Evolutionary conservation across 37 sponge, comb jelly and placozoan genomes (phyloP).

Genomic region (Mnemiopsis leidyi): DNA sequence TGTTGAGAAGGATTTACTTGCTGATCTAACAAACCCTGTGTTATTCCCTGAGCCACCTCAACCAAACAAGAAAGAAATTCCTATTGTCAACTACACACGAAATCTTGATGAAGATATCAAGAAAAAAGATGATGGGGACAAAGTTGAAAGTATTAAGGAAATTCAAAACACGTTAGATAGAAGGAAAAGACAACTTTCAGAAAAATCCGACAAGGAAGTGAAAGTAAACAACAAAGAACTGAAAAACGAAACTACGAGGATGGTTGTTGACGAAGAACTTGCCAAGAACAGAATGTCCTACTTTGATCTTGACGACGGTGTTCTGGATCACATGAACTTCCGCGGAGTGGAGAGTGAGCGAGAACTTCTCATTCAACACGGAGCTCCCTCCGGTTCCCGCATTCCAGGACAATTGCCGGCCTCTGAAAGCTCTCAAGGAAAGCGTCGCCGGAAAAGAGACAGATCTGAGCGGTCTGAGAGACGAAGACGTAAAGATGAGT

Average conservation of each 20-base stretch:
- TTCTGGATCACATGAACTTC: background rate
- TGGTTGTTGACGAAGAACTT: background rate
- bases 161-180: constrained; percentile 1
- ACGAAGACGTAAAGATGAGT: background rate
- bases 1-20: background rate
- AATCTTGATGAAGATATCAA: background rate
- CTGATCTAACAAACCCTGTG: background rate
- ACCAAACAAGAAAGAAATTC: background rate
- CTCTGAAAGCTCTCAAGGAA: background rate
- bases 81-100: background rate
- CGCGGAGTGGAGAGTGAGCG: background rate
- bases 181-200: background rate
- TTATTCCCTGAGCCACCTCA: background rate
- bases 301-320: background rate
- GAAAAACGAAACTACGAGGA: constrained; percentile 7
- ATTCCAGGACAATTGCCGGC: background rate
- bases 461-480: constrained; percentile 33
- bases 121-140: background rate
- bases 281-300: background rate
- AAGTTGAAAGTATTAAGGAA: background rate
- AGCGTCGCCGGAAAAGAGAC: background rate
- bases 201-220: background rate
- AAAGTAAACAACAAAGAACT: background rate
- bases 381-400: background rate
- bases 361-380: background rate